Base-by-base conservation (phyloP, 1,140 invertebrate genomes). In the Zeugodacus cucurbitae region DNA sequence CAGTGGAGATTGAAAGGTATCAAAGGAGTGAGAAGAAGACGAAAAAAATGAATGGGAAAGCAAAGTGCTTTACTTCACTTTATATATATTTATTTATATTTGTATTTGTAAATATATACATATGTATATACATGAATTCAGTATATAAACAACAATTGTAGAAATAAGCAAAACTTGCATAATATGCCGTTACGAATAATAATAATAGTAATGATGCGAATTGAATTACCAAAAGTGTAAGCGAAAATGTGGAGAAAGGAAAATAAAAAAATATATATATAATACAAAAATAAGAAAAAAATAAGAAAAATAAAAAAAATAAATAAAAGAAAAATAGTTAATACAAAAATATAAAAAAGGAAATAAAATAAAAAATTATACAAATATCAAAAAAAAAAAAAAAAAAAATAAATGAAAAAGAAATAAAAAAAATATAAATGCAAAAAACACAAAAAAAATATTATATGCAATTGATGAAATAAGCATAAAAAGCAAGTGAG, bases 151-250 rank as follows among this genome's bases (percentile, higher is more conserved):
- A 32, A 54, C 29, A 59, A 59, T 62, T 58, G 58, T 59, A 32
- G 54, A 87, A 41, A 62, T 59, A 57, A 37, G 58, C 85, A 59
- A 62, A 86, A 37, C 85, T 87, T 87, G 85, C 85, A 87, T 87
- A 87, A 59, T 58, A 1, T 87, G 85, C 85, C 85, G 58, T 87
- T 87, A 59, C 85, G 85, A 87, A 87, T 87, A 62, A 54, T 54
- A 54, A 59, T 58, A 87, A 54, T 54, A 54, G 37, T 58, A 87
- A 87, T 59, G 57, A 58, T 59, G 85, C 85, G 85, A 87, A 87
- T 87, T 87, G 85, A 87, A 87, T 87, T 87, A 87, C 85, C 32
- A 59, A 62, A 44, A 87, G 85, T 87, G 37, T 17, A 44, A 58
- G 26, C 29, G 85, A 54, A 54, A 29, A 11, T 22, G 26, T 32